Conservation (phyloP, 2,888 invertebrate genomes). For the Pyrrhia umbra region DNA sequence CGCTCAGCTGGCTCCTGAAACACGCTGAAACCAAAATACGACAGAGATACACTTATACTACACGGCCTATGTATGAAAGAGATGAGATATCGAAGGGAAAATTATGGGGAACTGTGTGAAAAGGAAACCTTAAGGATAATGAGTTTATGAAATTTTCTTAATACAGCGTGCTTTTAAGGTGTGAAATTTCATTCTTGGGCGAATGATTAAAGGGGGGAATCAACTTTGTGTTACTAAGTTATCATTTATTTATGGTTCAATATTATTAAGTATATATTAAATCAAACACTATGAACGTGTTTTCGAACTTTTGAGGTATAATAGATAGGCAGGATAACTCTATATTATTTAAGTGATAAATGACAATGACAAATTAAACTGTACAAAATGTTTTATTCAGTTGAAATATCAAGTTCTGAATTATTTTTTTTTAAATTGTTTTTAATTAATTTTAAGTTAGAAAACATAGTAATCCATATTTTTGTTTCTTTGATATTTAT, state of each 20-base stretch:
- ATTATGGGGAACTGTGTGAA: conserved; percentile 49
- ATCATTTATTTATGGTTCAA: background rate
- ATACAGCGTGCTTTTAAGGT: conserved; percentile 4
- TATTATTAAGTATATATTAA: background rate
- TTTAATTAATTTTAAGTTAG: too few relatives aligned
- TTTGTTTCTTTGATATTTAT: too few relatives aligned
- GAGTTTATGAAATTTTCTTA: conserved; percentile 38
- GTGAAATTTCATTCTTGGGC: background rate
- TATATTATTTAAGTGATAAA: background rate
- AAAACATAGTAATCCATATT: too few relatives aligned
- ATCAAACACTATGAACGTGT: background rate
- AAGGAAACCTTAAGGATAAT: conserved; percentile 63
- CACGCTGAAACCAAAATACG: conserved; percentile 77
- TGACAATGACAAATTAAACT: background rate
- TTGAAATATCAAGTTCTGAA: too few relatives aligned
- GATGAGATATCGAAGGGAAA: conserved; percentile 56
- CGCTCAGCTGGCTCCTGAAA: conserved; percentile 81
- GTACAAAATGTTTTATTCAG: too few relatives aligned
- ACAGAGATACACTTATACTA: conserved; percentile 63
- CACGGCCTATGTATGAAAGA: conserved; percentile 58
- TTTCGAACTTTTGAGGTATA: too few relatives aligned
- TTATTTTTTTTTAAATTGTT: too few relatives aligned
- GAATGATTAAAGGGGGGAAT: background rate
- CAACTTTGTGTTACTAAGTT: background rate
- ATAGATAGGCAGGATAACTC: too few relatives aligned